Evolutionary conservation across 2,888 invertebrate species (phyloP), one percentile per base, ranked within the genome.

Genomic region (Blera fallax): DNA sequence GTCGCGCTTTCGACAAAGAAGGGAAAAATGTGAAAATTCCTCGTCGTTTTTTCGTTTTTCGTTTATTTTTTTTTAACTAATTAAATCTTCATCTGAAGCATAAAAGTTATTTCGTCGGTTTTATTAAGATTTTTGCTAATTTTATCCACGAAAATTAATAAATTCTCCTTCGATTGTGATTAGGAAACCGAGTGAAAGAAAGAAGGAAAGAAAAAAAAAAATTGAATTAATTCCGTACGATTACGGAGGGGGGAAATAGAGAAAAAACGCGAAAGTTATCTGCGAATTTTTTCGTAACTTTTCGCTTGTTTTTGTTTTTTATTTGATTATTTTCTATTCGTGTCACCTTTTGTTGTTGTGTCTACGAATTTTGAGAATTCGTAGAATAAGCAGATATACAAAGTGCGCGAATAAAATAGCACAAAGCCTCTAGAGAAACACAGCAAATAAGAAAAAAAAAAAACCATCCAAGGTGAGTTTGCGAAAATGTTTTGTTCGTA

Each of bases 391-490:
- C 82, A 58, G 27, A 58, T 64, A 29, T 16, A 50, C 16, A 27
- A 54, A 48, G 60, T 77, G 73, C 40, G 77, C 77, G 70, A 50
- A 78, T 50, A 64, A 69, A 48, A 45, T 6, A n/a, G 32, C 7
- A 6, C 14, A 3, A 8, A 11, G 43, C 7, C 29, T 27, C n/a
- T n/a, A n/a, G n/a, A 32, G 16, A 2, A 4, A 14, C 21, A 24
- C 7, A 40, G n/a, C n/a, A 21, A 16, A 11, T 11, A 34, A 77
- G 8, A 16, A 40, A 56, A 67, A 40, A 29, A 37, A 29, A 69
- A 69, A 18, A 56, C 78, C 78, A 58, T 50, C 65, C 74, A 84
- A 84, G 84, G 84, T 84, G 69, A 84, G 78, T 69, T 48, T 37
- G 29, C 6, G 14, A 24, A 14, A 3, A 18, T 11, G n/a, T 43